Evolutionary conservation across 2,888 invertebrate genomes (phyloP), one percentile per base, ranked within the genome.

Genomic region (Hydraecia micacea): DNA sequence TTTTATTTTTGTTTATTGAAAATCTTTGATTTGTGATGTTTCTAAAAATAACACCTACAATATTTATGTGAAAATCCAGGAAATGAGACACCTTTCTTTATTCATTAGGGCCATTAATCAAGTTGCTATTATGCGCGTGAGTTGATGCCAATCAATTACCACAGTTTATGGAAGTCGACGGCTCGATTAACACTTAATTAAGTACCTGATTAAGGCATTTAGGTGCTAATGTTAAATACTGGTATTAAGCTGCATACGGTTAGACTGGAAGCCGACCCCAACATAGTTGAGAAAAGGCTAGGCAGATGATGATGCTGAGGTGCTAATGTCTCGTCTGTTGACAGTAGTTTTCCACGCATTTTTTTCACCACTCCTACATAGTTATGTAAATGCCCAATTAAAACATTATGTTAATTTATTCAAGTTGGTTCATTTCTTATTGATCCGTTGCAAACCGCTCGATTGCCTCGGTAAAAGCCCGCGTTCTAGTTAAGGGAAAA

Each of bases 361-460:
- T 73, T 73, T 63, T 72, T 18, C 21, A 15, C 1, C 32, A 76
- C 74, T 68, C 73, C 79, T 68, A 71, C 36, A 75, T 75, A 28
- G 0, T 21, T 68, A 69, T 58, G 65, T 73, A 46, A 82, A 68
- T 58, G 0, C 6, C 25, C n/a, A 71, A 65, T 74, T 55, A 62
- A 67, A 21, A 13, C 6, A 58, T 67, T 63, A 75, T 72, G 65
- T 74, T 74, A 74, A 85, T 75, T 42, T 60, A 77, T 77, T 80
- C 46, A 73, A 15, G 67, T 85, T 75, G 79, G n/a, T 77, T 72
- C 18, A 80, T 77, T 80, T 70, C 76, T 74, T 58, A 75, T 32
- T 63, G 68, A 73, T 85, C 68, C 63, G 73, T 68, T 79, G 66
- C n/a, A 73, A 74, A 72, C 60, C 55, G 39, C 86, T 69, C 18